Evolutionary conservation across 2,797 vertebrate genomes (phyloP), one percentile per base, ranked within the genome.

Genomic region (Enteromius mattozi): DNA sequence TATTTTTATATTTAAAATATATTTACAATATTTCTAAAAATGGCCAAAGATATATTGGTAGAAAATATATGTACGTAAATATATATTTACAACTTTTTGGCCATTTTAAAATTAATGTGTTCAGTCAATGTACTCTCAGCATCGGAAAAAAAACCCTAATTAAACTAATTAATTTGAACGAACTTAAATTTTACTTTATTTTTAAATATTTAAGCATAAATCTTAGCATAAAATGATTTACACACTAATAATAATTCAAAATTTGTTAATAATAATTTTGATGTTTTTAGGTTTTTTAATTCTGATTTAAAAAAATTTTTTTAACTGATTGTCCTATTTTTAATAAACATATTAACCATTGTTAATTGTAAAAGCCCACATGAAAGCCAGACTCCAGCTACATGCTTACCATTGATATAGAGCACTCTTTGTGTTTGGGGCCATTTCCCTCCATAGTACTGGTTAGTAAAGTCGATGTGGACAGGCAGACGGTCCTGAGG

Each of bases 351-450:
- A 24, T 63, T 14, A 30, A 63, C 27, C 16, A 6, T 6, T 14
- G 6, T 0, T 63, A 14, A 40, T 40, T 42, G 14, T 17, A 12
- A 77, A 40, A 61, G 6, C n/a, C 21, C n/a, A 54, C 30, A 6
- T 21, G 8, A 63, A 65, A 61, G 24, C 17, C 40, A 49, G 33
- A 27, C 37, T 21, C 10, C 56, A 61, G 5, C 61, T 30, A 30
- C 4, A 27, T 33, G 37, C 91, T 80, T 87, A 97, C 96, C 96
- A 0, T 98, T 98, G 30, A 97, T 90, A 3, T 96, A 97, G 14
- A 98, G 94, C 27, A 97, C 91, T 6, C 90, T 93, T 81, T 88
- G 92, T n/a, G 94, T 94, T 56, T 82, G 81, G 0, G 94, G 93
- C 2, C 81, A 88, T 86, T 93, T 90, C 4, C 92, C 95, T 49